phyloP scores from a whole-genome alignment of 2,113 vertebrate species.

The Lates calcarifer region DNA sequence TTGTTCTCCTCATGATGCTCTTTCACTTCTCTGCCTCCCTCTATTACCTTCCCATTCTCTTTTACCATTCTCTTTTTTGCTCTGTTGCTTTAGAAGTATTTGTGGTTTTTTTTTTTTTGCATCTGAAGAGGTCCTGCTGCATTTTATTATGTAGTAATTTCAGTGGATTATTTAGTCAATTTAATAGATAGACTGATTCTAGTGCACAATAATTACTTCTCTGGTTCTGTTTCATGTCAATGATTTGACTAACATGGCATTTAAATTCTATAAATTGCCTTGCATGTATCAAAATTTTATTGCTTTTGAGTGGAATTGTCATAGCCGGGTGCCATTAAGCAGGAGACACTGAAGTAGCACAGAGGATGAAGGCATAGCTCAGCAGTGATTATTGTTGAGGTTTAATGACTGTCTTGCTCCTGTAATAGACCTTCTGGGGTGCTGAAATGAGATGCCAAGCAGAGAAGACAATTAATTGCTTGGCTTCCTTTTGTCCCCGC shows the following conservation, averaged over 20 bases:
- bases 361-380: conserved; percentile 77
- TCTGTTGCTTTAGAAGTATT: conserved; percentile 29
- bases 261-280: conserved; percentile 60
- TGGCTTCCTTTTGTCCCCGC: conserved; percentile 81
- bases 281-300: conserved; percentile 64
- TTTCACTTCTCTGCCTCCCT: conserved; percentile 33
- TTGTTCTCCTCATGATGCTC: conserved; percentile 47
- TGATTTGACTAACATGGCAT: conserved; percentile 56
- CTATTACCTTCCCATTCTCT: conserved; percentile 37
- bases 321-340: conserved; percentile 71
- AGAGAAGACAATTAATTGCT: conserved; percentile 88
- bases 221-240: conserved; percentile 54
- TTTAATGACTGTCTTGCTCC: conserved; percentile 85
- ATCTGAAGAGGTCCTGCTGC: conserved; percentile 44
- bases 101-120: conserved; percentile 21
- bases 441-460: conserved; percentile 86
- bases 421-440: conserved; percentile 86
- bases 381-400: conserved; percentile 85
- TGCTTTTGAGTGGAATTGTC: conserved; percentile 72
- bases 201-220: conserved; percentile 51
- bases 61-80: conserved; percentile 38
- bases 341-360: conserved; percentile 68
- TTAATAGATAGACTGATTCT: conserved; percentile 50
- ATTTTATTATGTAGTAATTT: conserved; percentile 37
- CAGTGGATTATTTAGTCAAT: conserved; percentile 44